phyloP scores from a whole-genome alignment of 2,888 invertebrate species.

The Clivina fossor region DNA sequence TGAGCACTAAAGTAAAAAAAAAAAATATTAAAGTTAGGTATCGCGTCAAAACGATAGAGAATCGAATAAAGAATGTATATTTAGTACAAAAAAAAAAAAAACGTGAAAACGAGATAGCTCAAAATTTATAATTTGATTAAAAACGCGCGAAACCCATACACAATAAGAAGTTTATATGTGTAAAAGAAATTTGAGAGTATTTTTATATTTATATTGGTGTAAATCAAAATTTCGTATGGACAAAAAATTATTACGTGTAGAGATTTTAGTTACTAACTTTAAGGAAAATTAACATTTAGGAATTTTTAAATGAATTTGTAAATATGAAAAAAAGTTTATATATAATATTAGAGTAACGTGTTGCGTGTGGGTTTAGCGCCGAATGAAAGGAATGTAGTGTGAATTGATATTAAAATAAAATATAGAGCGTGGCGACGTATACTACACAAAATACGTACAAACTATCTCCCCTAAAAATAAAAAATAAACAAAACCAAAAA shows the following conservation, averaged over 20 bases:
- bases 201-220: constrained; percentile 58
- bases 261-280: constrained; percentile 55
- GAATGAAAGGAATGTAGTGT: constrained; percentile 37
- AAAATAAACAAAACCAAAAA: too few relatives aligned
- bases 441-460: constrained; percentile 56
- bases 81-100: constrained; percentile 44
- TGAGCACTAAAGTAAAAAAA: constrained; percentile 33
- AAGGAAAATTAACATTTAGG: constrained; percentile 67
- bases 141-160: constrained; percentile 44
- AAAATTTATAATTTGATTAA: constrained; percentile 51
- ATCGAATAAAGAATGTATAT: constrained; percentile 56
- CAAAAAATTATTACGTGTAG: constrained; percentile 53
- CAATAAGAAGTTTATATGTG: constrained; percentile 54
- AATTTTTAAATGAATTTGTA: constrained; percentile 70
- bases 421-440: constrained; percentile 51
- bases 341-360: constrained; percentile 62
- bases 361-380: constrained; percentile 51
- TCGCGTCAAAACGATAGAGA: constrained; percentile 52
- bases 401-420: constrained; percentile 30
- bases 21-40: constrained; percentile 51
- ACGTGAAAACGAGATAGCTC: constrained; percentile 54
- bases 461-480: constrained; percentile 43
- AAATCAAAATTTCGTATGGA: constrained; percentile 57
- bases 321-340: constrained; percentile 66
- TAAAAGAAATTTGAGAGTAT: constrained; percentile 55